These are phyloP conservation scores for Indicator indicator DNA, from an alignment of 2,113 vertebrate species.

Conservation along the genomic window DNA sequence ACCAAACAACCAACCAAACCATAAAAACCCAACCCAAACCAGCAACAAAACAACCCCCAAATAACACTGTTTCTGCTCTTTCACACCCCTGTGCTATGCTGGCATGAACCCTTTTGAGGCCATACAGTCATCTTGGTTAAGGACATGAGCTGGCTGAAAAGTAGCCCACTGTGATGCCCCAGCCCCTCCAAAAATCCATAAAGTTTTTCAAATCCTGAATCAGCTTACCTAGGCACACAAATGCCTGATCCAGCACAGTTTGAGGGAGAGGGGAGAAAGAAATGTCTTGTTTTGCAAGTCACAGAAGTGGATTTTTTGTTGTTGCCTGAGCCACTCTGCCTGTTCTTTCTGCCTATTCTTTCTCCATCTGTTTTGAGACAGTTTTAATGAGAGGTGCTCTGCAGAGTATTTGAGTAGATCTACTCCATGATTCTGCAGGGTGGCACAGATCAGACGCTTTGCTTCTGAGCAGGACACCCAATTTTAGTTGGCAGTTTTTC, in stretches of 20 bases:
- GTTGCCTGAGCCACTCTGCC: neutral
- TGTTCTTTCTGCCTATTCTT: neutral
- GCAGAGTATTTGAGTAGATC: neutral
- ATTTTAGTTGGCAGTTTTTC: neutral
- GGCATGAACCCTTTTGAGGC: neutral
- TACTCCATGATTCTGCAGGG: neutral
- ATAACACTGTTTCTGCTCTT: neutral
- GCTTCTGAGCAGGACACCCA: constrained; percentile 17
- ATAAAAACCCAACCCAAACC: no score
- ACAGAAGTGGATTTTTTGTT: neutral
- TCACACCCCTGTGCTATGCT: neutral
- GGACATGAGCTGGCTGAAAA: neutral
- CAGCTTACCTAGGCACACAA: neutral
- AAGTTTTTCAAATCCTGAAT: neutral
- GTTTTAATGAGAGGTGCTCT: accelerated
- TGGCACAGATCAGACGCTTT: constrained; percentile 30
- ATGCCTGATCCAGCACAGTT: neutral
- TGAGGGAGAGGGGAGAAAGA: neutral
- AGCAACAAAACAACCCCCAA: no score
- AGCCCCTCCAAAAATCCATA: neutral
- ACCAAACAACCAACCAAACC: no score
- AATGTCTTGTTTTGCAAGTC: neutral
- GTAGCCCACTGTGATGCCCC: neutral
- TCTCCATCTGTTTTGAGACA: neutral
- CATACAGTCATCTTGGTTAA: neutral